Evolutionary conservation across 2,888 invertebrate genomes (phyloP).

Genomic region (Drosophila mayaguana): DNA sequence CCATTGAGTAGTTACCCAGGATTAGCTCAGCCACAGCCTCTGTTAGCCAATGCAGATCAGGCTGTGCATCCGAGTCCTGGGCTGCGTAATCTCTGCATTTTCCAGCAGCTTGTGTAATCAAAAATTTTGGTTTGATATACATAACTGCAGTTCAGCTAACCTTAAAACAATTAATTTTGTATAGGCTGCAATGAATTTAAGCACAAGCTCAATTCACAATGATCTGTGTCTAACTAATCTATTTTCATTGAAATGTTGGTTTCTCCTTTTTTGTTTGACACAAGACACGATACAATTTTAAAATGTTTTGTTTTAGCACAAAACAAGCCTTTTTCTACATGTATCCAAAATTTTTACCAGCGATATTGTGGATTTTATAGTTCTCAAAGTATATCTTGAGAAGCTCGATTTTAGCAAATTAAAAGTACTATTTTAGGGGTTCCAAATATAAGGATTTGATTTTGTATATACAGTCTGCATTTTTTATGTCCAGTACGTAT

Average conservation of each 20-base stretch:
- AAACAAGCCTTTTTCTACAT: neutral
- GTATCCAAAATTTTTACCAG: neutral
- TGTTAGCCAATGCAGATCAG: constrained; percentile 14
- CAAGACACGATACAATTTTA: constrained; percentile 11
- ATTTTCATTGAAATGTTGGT: neutral
- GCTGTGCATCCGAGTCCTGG: neutral
- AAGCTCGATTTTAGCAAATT: neutral
- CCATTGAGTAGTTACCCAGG: constrained; percentile 59
- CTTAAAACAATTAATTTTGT: constrained; percentile 40
- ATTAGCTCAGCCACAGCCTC: constrained; percentile 46
- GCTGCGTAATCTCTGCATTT: constrained; percentile 18
- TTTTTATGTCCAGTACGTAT: neutral
- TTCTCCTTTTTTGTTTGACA: constrained; percentile 2
- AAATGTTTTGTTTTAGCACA: constrained; percentile 16
- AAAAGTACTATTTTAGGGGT: neutral
- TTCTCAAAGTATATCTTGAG: neutral
- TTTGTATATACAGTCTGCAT: no score
- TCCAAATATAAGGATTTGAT: no score
- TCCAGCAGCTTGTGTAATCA: constrained; percentile 70
- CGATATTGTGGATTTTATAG: neutral
- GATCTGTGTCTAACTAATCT: neutral
- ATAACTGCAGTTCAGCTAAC: constrained; percentile 17
- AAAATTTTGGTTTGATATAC: constrained; percentile 62
- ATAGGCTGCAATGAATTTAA: constrained; percentile 2
- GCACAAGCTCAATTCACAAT: neutral